Conservation (phyloP, 2,888 invertebrate genomes). For the Corythucha ciliata region DNA sequence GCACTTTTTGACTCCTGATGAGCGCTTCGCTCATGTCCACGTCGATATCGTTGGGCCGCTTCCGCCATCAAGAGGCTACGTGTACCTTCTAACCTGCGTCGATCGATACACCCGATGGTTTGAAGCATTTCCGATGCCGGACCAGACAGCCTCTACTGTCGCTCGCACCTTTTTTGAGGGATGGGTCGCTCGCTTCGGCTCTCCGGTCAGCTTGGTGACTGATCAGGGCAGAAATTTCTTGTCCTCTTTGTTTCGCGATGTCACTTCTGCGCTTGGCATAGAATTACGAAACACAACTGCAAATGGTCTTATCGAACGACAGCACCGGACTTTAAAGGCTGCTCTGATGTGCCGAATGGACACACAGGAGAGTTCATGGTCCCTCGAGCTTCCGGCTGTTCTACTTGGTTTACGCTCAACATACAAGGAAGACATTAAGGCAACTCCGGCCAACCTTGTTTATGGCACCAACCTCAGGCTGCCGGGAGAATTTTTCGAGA, state of each 20-base stretch:
- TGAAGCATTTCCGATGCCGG: slow-evolving; percentile 38
- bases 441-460: background rate
- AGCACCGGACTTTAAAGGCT: slow-evolving; percentile 19
- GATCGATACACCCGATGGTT: slow-evolving; percentile 41
- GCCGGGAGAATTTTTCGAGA: slow-evolving; percentile 9
- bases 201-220: slow-evolving; percentile 39
- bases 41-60: slow-evolving; percentile 38
- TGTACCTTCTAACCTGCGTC: slow-evolving; percentile 39
- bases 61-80: slow-evolving; percentile 23
- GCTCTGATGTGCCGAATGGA: slow-evolving; percentile 15
- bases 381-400: slow-evolving; percentile 1
- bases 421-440: slow-evolving; percentile 14
- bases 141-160: slow-evolving; percentile 40
- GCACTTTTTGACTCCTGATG: too few species aligned
- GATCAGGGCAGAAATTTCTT: slow-evolving; percentile 41
- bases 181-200: slow-evolving; percentile 43
- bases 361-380: background rate
- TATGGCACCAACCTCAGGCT: slow-evolving; percentile 8
- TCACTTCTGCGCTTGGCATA: slow-evolving; percentile 12
- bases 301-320: slow-evolving; percentile 17
- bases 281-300: slow-evolving; percentile 10
- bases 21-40: slow-evolving; percentile 40
- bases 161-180: slow-evolving; percentile 37
- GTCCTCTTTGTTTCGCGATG: slow-evolving; percentile 36
- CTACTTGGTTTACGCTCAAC: slow-evolving; percentile 10